Evolutionary conservation across 92 coral and sea anemone species (phyloP).

Genomic region (Metridium senile): DNA sequence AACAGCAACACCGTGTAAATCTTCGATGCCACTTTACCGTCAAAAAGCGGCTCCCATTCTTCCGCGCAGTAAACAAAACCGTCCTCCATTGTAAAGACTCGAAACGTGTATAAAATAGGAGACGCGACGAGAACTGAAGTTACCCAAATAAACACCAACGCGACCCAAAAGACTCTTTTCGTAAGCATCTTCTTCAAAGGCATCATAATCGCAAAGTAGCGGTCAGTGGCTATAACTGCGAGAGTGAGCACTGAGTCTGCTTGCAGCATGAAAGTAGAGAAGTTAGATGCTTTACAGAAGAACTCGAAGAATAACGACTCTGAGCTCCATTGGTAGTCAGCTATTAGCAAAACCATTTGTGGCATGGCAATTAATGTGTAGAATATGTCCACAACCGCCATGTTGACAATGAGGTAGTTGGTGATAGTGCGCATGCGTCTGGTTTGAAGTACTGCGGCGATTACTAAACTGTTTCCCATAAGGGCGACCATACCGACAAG

Average conservation of each 20-base stretch:
- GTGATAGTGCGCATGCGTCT: constrained; percentile 79
- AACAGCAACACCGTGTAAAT: constrained; percentile 71
- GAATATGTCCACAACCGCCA: constrained; percentile 68
- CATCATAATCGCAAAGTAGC: constrained; percentile 86
- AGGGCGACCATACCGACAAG: constrained; percentile 55
- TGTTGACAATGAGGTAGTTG: constrained; percentile 78
- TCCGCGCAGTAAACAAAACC: constrained; percentile 53
- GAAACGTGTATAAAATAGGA: constrained; percentile 68
- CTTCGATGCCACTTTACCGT: constrained; percentile 39
- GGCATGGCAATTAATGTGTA: constrained; percentile 67
- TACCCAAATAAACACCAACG: constrained; percentile 67
- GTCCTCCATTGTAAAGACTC: constrained; percentile 24
- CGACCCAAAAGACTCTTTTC: constrained; percentile 52
- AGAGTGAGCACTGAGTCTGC: constrained; percentile 85
- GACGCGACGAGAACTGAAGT: constrained; percentile 62
- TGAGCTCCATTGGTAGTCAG: constrained; percentile 49
- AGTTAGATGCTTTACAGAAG: constrained; percentile 70
- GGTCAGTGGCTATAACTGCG: constrained; percentile 83
- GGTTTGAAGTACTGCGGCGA: constrained; percentile 58
- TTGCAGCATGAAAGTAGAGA: constrained; percentile 61
- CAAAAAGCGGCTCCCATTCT: constrained; percentile 73
- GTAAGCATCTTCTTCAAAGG: constrained; percentile 75
- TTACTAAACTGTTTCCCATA: constrained; percentile 65
- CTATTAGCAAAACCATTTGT: constrained; percentile 44
- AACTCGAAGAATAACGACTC: constrained; percentile 23